Percentiles rank a stretch among this genome's conserved stretches.
These are phyloP conservation scores for Piscicola geometra DNA, from an alignment of 2,888 invertebrate genomes.

Conservation along the genomic window DNA sequence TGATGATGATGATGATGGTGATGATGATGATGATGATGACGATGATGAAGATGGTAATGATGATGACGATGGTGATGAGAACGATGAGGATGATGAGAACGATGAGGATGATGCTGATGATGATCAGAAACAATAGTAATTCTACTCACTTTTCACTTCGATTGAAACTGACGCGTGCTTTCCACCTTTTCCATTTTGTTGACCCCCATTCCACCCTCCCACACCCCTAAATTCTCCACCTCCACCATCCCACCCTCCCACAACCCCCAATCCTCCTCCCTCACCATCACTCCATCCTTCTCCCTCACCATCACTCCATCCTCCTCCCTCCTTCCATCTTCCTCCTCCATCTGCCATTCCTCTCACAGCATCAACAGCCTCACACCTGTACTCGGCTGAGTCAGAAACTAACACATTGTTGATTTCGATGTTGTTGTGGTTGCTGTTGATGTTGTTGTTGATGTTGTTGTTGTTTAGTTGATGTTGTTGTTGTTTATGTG, in stretches of 20 bases:
- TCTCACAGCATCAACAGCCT: no score
- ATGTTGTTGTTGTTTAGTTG: no score
- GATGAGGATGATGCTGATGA: background rate
- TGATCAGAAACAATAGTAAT: background rate
- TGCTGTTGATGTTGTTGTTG: no score
- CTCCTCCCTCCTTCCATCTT: background rate
- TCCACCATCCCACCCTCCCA: background rate
- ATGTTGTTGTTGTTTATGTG: no score
- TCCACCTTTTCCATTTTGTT: no score
- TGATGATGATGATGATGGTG: slow-evolving; percentile 32
- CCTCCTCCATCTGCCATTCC: background rate
- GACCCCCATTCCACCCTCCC: slow-evolving; percentile 1
- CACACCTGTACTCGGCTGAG: no score
- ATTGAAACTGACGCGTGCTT: no score
- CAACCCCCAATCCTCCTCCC: background rate
- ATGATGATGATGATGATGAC: slow-evolving; percentile 29
- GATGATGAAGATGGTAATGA: slow-evolving; percentile 30
- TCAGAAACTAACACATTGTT: no score
- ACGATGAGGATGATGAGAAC: background rate
- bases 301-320: background rate
- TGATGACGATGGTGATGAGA: slow-evolving; percentile 12
- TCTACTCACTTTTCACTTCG: no score
- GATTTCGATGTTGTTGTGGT: no score
- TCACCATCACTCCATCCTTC: background rate
- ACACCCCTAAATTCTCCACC: background rate